phyloP scores from a whole-genome alignment of 2,113 vertebrate genomes.

The Gadus macrocephalus region DNA sequence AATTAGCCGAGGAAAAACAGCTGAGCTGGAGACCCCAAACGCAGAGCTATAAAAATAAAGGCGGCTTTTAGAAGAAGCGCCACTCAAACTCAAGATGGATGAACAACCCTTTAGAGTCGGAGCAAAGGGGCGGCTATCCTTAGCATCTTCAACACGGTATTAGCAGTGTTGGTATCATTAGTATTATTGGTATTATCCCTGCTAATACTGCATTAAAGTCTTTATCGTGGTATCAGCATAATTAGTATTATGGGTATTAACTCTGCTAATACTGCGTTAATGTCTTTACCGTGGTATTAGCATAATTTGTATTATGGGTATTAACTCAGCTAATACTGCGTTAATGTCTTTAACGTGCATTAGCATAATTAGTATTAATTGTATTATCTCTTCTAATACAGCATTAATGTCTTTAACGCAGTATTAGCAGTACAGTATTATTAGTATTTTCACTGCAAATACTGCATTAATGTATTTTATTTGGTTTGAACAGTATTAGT shows the following conservation, averaged over 20 bases:
- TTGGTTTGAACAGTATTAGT: constrained; percentile 22
- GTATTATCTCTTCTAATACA: constrained; percentile 25
- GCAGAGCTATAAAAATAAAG: constrained; percentile 53
- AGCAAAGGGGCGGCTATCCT: constrained; percentile 29
- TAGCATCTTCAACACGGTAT: constrained; percentile 56
- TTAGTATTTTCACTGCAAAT: no score
- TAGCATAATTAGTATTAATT: no score
- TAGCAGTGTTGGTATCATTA: constrained; percentile 39
- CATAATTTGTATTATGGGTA: no score
- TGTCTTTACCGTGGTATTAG: constrained; percentile 60
- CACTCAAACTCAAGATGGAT: constrained; percentile 42
- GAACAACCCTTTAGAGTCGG: constrained; percentile 42
- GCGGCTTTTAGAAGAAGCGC: constrained; percentile 41
- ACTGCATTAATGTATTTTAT: constrained; percentile 31
- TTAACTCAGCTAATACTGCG: background rate
- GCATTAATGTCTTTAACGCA: constrained; percentile 58
- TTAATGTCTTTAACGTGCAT: constrained; percentile 29
- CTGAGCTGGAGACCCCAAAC: constrained; percentile 39
- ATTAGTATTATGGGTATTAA: no score
- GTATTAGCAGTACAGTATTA: constrained; percentile 43
- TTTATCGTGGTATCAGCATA: constrained; percentile 59
- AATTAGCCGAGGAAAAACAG: constrained; percentile 16
- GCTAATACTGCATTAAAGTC: constrained; percentile 48
- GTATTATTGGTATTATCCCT: no score
- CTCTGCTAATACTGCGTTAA: constrained; percentile 45